Evolutionary conservation across 2,888 invertebrate species (phyloP), one percentile per base, ranked within the genome.

Genomic region (Melipona bicolor): DNA sequence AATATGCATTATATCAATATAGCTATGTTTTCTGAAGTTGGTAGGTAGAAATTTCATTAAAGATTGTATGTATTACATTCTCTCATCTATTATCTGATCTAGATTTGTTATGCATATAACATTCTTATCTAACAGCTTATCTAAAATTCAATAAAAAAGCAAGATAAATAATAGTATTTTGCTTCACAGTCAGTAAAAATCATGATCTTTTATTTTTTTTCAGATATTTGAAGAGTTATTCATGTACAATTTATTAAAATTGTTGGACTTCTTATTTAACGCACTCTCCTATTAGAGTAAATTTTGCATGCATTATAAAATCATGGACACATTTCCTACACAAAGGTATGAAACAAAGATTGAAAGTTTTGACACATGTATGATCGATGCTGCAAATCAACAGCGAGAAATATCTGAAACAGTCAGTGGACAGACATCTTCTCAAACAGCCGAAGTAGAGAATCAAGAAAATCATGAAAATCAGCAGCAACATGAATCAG

Each of bases 331-430:
- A 87, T 94, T 91, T 81, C 77, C 92, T 24, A 82, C 91, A 4
- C 92, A 92, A 54, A 91, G 92, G 72, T 94, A 92, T 72, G 88
- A 86, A 67, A 71, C 86, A 61, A 88, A 84, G 86, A 93, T 94
- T 50, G 94, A 94, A 76, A 91, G 88, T n/a, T 94, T 94, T 70
- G 93, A 94, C 56, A 89, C 93, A 0, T 93, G 94, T 71, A 92
- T 93, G 79, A 93, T 94, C 13, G 92, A 93, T 49, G 83, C 86
- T 61, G 56, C 90, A 5, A 87, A 86, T 82, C 91, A 91, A 65
- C 92, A 90, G 43, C 86, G 88, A 74, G 93, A 93, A 71, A 91
- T 93, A 77, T 86, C 90, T 19, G 91, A 92, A 19, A 86, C 90
- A 13, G 89, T 92, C 5, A 89, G 84, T 21, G 85, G 74, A 43